Conservation (phyloP, 2,888 invertebrate genomes). For the Metellina segmentata region DNA sequence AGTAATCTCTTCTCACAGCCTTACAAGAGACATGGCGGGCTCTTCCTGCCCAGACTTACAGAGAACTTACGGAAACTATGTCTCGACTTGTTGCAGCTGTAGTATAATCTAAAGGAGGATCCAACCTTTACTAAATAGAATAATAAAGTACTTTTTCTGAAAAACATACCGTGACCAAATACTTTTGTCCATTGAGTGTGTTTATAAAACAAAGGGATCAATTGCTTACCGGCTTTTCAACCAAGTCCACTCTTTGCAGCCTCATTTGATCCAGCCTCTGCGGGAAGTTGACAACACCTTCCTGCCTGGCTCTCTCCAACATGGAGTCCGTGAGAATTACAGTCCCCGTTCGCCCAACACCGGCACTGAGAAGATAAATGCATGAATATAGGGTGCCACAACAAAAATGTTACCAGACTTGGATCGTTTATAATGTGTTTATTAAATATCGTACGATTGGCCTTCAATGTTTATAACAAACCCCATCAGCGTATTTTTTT, state of each 20-base stretch:
- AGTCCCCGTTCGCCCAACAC: conserved; percentile 60
- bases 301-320: conserved; percentile 33
- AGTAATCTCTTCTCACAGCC: too few relatives aligned
- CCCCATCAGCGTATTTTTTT: too few relatives aligned
- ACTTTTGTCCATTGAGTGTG: too few relatives aligned
- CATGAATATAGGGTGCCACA: background rate
- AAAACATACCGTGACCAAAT: too few relatives aligned
- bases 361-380: conserved; percentile 38
- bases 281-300: conserved; percentile 50
- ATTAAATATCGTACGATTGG: background rate
- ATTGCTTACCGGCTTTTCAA: conserved; percentile 56
- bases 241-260: conserved; percentile 41
- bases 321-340: conserved; percentile 57
- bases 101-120: too few relatives aligned
- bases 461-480: too few relatives aligned
- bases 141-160: too few relatives aligned
- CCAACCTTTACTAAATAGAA: too few relatives aligned
- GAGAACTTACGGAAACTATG: too few relatives aligned
- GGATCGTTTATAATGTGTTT: background rate
- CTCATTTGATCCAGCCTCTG: conserved; percentile 63
- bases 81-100: too few relatives aligned
- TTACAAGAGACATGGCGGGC: too few relatives aligned
- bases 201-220: background rate
- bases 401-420: background rate
- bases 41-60: too few relatives aligned